phyloP scores from a whole-genome alignment of 2,888 invertebrate species.

The Tetranychus piercei region DNA sequence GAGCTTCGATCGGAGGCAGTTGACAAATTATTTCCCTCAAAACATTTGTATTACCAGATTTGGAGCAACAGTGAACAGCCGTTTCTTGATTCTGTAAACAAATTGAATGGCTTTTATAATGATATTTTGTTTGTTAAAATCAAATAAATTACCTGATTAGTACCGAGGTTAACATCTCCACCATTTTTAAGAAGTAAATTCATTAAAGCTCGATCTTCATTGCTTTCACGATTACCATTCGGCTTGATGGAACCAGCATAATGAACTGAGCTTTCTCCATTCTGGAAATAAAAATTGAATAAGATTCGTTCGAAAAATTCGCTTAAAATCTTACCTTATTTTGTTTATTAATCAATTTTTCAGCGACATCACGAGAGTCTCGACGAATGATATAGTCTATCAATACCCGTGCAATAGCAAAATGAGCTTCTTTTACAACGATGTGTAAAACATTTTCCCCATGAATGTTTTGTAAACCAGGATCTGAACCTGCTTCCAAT shows the following conservation, averaged over 20 bases:
- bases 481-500: conserved; percentile 83
- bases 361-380: conserved; percentile 46
- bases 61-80: conserved; percentile 82
- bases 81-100: conserved; percentile 57
- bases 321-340: conserved; percentile 41
- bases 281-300: conserved; percentile 33
- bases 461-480: conserved; percentile 69
- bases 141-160: conserved; percentile 41
- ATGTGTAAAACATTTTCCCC: conserved; percentile 91
- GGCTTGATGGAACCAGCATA: conserved; percentile 76
- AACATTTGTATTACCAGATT: conserved; percentile 86
- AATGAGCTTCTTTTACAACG: conserved; percentile 53
- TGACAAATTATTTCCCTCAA: conserved; percentile 79
- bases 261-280: conserved; percentile 83
- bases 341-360: conserved; percentile 64
- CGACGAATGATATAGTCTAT: conserved; percentile 44
- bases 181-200: conserved; percentile 71
- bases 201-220: conserved; percentile 59
- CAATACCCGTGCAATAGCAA: conserved; percentile 66
- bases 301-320: background rate
- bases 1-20: conserved; percentile 71
- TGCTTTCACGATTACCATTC: conserved; percentile 56
- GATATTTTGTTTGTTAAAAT: background rate
- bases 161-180: conserved; percentile 66
- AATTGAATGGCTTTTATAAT: background rate